Evolutionary conservation across 1,140 invertebrate genomes (phyloP).

Genomic region (Papilio helenus): DNA sequence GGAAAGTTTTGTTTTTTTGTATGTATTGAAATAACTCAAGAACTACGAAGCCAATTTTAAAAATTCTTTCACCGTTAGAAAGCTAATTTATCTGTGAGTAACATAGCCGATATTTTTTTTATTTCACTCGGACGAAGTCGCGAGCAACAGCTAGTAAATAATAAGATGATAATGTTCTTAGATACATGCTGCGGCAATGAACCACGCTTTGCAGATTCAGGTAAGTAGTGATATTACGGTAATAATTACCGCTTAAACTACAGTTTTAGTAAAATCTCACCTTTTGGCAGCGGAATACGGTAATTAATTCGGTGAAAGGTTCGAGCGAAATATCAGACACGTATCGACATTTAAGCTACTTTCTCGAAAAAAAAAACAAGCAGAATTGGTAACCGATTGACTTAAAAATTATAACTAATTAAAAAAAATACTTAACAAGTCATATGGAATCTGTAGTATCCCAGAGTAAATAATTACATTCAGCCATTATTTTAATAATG

Average conservation of each 20-base stretch:
- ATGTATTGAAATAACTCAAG: too few species aligned
- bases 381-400: neutral
- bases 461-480: neutral
- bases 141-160: too few species aligned
- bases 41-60: too few species aligned
- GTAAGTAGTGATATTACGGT: neutral
- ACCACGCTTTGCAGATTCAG: neutral
- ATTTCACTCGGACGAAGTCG: too few species aligned
- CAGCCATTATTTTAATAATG: neutral
- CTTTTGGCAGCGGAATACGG: neutral
- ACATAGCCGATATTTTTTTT: too few species aligned
- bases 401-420: neutral
- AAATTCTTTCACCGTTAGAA: too few species aligned
- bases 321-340: neutral
- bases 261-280: neutral
- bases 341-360: neutral
- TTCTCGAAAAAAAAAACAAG: neutral
- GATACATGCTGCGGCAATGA: neutral
- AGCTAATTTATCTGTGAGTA: too few species aligned
- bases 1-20: too few species aligned
- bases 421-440: neutral
- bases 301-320: conserved; percentile 32
- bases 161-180: too few species aligned
- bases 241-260: neutral
- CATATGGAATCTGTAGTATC: neutral